Evolutionary conservation across 2,797 vertebrate species (phyloP).

Genomic region (Lates japonicus): DNA sequence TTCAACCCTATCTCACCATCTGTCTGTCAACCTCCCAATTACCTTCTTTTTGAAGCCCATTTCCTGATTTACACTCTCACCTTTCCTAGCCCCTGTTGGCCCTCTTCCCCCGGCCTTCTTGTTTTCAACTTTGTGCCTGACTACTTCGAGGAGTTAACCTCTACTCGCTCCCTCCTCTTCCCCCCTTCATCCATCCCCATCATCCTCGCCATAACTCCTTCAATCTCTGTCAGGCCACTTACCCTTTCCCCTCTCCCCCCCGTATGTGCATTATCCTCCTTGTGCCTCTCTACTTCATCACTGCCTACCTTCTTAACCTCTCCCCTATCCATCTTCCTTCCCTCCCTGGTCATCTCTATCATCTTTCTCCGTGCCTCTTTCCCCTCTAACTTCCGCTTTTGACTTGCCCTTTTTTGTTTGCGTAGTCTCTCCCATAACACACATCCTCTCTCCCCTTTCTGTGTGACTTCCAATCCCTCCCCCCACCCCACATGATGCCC

Average conservation of each 20-base stretch:
- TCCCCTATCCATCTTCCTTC: constrained; percentile 68
- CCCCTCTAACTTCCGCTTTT: constrained; percentile 19
- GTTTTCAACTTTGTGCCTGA: constrained; percentile 54
- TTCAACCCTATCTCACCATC: constrained; percentile 46
- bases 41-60: constrained; percentile 39
- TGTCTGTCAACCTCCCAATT: constrained; percentile 47
- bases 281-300: constrained; percentile 73
- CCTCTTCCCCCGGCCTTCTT: constrained; percentile 23
- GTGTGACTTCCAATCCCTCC: constrained; percentile 32
- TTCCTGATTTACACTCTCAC: constrained; percentile 47
- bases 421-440: constrained; percentile 32
- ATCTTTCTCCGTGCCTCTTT: constrained; percentile 30
- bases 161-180: constrained; percentile 32
- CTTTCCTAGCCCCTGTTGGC: constrained; percentile 1
- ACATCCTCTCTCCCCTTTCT: constrained; percentile 11
- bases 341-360: constrained; percentile 33
- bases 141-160: constrained; percentile 61
- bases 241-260: constrained; percentile 75
- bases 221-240: constrained; percentile 74
- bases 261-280: constrained; percentile 65
- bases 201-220: constrained; percentile 68
- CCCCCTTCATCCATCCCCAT: constrained; percentile 63
- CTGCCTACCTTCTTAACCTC: constrained; percentile 73
- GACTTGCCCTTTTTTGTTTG: constrained; percentile 16
- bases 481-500: constrained; percentile 7